Evolutionary conservation across 2,797 vertebrate species (phyloP).

Genomic region (Ficedula albicollis): DNA sequence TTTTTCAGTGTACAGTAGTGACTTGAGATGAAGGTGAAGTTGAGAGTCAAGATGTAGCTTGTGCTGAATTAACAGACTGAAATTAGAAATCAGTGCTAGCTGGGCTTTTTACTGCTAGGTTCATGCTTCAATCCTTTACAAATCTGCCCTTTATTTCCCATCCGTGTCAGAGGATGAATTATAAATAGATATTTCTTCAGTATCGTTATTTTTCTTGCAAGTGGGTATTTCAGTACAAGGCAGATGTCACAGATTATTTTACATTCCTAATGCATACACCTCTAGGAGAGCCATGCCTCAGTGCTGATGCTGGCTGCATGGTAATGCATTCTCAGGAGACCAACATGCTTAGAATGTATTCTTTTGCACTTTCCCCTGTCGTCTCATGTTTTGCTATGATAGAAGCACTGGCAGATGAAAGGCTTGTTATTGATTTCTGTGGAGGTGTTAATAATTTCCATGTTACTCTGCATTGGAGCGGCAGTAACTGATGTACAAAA

Average conservation of each 20-base stretch:
- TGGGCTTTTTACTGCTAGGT: neutral
- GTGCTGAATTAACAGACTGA: neutral
- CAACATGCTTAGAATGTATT: slow-evolving; percentile 11
- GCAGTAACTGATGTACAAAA: slow-evolving; percentile 5
- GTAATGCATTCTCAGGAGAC: slow-evolving; percentile 40
- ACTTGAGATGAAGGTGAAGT: neutral
- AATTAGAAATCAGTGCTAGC: neutral
- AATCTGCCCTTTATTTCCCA: neutral
- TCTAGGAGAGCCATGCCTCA: neutral
- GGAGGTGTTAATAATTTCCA: slow-evolving; percentile 50
- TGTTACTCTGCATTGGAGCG: slow-evolving; percentile 12
- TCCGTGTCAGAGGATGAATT: neutral
- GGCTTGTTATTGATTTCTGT: slow-evolving; percentile 63
- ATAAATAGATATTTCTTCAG: neutral
- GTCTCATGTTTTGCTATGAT: slow-evolving; percentile 11
- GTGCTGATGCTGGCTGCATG: slow-evolving; percentile 37
- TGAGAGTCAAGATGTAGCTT: neutral
- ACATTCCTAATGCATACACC: slow-evolving; percentile 34
- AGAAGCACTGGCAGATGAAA: slow-evolving; percentile 45
- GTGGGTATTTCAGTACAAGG: neutral
- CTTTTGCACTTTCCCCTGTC: neutral
- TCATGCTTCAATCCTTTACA: neutral
- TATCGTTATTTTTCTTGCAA: neutral
- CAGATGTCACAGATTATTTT: slow-evolving; percentile 11
- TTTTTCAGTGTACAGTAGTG: neutral